phyloP scores from a whole-genome alignment of 2,888 invertebrate species.

The Eupithecia dodoneata region DNA sequence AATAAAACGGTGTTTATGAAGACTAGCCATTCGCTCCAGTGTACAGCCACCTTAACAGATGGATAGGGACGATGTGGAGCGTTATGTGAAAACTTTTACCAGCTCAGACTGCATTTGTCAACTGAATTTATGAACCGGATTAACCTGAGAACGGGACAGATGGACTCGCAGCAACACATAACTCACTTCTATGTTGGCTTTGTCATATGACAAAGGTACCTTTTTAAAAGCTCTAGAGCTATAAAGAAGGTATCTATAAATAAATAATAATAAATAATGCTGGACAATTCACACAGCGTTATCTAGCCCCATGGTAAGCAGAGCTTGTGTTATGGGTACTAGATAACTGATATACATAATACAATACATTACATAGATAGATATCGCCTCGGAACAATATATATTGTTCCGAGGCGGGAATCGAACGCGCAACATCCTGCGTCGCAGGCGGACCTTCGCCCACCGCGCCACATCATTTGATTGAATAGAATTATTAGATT shows the following conservation, averaged over 20 bases:
- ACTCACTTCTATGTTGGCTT: neutral
- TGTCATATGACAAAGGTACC: neutral
- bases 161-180: neutral
- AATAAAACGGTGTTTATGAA: neutral
- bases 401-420: no score
- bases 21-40: neutral
- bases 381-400: no score
- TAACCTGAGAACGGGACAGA: constrained; percentile 10
- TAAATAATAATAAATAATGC: no score
- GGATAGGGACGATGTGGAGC: neutral
- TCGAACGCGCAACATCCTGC: no score
- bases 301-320: no score
- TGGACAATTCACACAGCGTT: no score
- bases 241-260: neutral
- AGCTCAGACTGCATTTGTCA: constrained; percentile 22
- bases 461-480: no score
- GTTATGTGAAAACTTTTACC: constrained; percentile 32
- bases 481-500: no score
- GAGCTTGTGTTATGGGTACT: no score
- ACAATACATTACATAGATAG: no score
- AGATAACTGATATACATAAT: no score
- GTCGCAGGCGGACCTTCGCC: no score
- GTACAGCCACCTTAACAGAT: neutral
- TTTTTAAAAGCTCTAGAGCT: neutral
- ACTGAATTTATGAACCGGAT: constrained; percentile 22